Evolutionary conservation across 2,888 invertebrate genomes (phyloP), one percentile per base, ranked within the genome.

Genomic region (Sinelater perroti): DNA sequence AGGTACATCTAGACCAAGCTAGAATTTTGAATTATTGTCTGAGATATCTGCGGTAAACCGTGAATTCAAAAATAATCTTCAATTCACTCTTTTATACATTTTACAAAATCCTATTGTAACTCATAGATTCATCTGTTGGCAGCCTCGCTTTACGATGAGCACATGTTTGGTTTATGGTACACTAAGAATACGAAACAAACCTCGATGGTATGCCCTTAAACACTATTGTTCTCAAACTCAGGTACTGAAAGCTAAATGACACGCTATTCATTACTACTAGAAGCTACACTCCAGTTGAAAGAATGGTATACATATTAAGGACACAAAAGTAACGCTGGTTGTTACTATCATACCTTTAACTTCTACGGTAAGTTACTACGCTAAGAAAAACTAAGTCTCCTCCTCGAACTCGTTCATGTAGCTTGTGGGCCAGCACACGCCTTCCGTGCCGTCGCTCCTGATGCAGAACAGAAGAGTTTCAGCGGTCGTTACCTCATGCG

Each of bases 401-500:
- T 66, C 66, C 21, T 76, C 75, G 59, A 83, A 83, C 40, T 84
- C 83, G 62, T 80, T 81, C 28, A 78, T 76, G 38, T 85, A 84
- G 0, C 85, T 84, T 35, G 86, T 87, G 1, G 88, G 87, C 80
- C 90, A 94, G 75, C 93, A 93, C 65, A 91, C 82, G 0, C 90
- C 87, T 77, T 94, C 94, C 17, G 87, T 83, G 7, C 93, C 94
- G 67, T 94, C 93, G 51, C 88, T 86, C 64, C 88, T 84, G 68
- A 92, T 93, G 75, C 94, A 93, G 80, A 95, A 94, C 10, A 95
- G 79, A 36, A 89, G 73, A 3, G 88, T 88, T 77, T 94, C 93
- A 5, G 89, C 82, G 1, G 87, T 80, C 0, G 92, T 89, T 0
- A 92, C 90, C 74, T 89, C 88, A 69, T 90, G 90, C 1, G 93